phyloP scores from a whole-genome alignment of 64 coral and sea anemone genomes.

The Stichodactyla mertensii region DNA sequence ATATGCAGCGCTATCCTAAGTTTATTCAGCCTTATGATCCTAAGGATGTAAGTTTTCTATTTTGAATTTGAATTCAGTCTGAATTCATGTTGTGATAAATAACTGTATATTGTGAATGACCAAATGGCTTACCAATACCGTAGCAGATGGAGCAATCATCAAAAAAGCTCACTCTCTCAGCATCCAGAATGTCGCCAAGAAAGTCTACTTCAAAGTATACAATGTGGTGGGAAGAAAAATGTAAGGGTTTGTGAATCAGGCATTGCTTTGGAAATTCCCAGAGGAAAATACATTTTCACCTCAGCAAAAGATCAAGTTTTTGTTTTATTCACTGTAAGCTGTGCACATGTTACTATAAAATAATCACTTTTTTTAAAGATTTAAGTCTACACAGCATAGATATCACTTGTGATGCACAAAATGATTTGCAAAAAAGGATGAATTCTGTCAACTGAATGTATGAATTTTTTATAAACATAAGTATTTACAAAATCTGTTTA shows the following conservation, averaged over 20 bases:
- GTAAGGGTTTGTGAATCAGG: constrained; percentile 3
- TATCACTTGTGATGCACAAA: background rate
- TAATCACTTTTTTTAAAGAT: no score
- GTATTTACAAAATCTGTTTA: background rate
- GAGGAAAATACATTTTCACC: background rate
- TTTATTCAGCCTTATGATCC: background rate
- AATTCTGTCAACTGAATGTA: background rate
- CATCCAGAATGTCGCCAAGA: background rate
- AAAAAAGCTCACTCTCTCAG: background rate
- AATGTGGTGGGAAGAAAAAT: background rate
- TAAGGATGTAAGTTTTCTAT: background rate
- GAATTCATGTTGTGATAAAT: background rate
- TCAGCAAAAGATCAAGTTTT: background rate
- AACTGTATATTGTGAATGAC: background rate
- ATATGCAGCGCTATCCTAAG: background rate
- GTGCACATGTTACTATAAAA: no score
- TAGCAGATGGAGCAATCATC: background rate
- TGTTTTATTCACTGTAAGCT: background rate
- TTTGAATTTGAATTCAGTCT: background rate
- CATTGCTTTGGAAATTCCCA: background rate
- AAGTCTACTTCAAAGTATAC: background rate
- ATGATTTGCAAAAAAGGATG: background rate
- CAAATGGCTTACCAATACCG: background rate
- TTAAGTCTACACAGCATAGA: no score
- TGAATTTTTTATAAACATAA: background rate